Evolutionary conservation across 2,797 vertebrate genomes (phyloP).

Genomic region (Phoxinus dragarum): DNA sequence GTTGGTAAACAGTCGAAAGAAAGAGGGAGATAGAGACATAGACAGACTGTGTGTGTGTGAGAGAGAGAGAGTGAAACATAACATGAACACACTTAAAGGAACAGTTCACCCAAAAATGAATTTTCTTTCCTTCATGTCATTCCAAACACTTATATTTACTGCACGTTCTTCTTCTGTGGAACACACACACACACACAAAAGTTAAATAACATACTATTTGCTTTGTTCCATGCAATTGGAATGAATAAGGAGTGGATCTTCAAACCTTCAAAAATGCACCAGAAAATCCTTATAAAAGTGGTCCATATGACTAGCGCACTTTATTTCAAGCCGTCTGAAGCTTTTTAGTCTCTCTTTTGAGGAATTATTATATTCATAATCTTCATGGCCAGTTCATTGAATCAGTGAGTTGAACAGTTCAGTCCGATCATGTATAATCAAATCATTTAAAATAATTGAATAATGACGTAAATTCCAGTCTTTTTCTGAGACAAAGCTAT

Average conservation of each 20-base stretch:
- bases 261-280: neutral
- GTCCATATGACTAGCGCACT: too few relatives aligned
- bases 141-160: neutral
- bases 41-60: neutral
- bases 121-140: neutral
- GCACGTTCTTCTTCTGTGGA: neutral
- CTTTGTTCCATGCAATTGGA: neutral
- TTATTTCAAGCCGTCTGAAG: neutral
- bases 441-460: neutral
- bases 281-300: neutral
- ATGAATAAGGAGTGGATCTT: neutral
- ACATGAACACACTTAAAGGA: slow-evolving; percentile 32
- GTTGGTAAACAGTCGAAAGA: slow-evolving; percentile 42
- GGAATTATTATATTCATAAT: neutral
- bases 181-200: neutral
- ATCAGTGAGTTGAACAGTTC: neutral
- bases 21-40: slow-evolving; percentile 23
- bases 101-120: neutral
- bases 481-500: neutral
- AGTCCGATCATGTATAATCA: neutral
- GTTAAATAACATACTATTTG: neutral
- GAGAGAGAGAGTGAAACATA: slow-evolving; percentile 15
- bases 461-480: neutral
- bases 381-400: neutral
- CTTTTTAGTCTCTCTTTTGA: neutral